Evolutionary conservation across 2,888 invertebrate genomes (phyloP).

Genomic region (Scaptomyza caliginosa): DNA sequence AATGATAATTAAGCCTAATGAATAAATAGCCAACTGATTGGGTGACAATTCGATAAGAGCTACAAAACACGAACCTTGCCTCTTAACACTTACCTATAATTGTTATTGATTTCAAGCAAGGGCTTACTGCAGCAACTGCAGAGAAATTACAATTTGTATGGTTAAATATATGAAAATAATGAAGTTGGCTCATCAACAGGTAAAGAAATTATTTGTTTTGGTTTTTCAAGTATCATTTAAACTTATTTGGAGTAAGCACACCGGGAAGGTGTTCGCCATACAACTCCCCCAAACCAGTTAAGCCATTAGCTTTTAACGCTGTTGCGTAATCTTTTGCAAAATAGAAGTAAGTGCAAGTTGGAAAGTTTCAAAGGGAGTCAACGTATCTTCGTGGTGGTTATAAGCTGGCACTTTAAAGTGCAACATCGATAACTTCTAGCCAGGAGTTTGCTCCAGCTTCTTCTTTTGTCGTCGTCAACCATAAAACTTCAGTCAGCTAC

Average conservation of each 20-base stretch:
- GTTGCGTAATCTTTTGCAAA: conserved; percentile 37
- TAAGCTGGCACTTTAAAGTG: conserved; percentile 62
- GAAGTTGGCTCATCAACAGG: not conserved
- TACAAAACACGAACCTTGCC: conserved; percentile 1
- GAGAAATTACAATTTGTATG: not conserved
- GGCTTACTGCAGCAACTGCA: not conserved
- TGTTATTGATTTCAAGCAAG: conserved; percentile 26
- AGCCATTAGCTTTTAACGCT: conserved; percentile 64
- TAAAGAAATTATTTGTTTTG: not conserved
- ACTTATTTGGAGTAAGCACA: no score
- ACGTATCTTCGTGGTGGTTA: not conserved
- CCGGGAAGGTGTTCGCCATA: not conserved
- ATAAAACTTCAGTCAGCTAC: conserved; percentile 35
- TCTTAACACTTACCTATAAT: conserved; percentile 16
- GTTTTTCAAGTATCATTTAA: no score
- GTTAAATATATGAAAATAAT: not conserved
- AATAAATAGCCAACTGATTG: conserved; percentile 57
- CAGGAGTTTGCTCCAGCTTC: conserved; percentile 32
- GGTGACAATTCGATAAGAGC: conserved; percentile 51
- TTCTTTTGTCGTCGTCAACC: conserved; percentile 59
- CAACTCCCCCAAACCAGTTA: not conserved
- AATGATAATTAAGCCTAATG: conserved; percentile 58
- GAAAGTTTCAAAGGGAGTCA: conserved; percentile 24
- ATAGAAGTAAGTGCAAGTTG: conserved; percentile 24
- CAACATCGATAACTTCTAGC: conserved; percentile 74